A percentile compares a stretch with the other conserved stretches of the same genome.
These are phyloP conservation scores for Orbicella faveolata DNA, from an alignment of 64 coral and sea anemone genomes.

Conservation along the genomic window DNA sequence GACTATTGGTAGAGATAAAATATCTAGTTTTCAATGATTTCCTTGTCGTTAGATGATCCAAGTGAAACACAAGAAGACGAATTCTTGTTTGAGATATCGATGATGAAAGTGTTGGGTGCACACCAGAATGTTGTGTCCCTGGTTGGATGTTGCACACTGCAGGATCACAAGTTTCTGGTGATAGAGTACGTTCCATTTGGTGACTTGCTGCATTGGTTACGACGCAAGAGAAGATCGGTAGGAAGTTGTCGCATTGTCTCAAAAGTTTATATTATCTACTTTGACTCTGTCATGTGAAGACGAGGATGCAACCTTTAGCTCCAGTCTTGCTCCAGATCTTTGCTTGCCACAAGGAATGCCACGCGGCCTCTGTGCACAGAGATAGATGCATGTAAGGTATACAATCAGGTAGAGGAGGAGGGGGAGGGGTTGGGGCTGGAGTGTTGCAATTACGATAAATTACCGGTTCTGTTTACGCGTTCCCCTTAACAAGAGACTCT, in stretches of 20 bases:
- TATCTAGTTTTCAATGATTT: not conserved
- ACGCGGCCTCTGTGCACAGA: no score
- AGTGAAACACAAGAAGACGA: not conserved
- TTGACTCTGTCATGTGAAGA: not conserved
- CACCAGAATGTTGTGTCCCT: conserved; percentile 8
- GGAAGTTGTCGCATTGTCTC: not conserved
- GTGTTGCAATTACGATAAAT: no score
- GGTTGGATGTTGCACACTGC: not conserved
- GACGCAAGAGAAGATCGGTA: not conserved
- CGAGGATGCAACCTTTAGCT: no score
- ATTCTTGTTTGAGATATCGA: not conserved
- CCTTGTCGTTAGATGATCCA: not conserved
- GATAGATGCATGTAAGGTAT: no score
- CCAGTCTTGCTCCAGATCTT: no score
- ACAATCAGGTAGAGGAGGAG: no score
- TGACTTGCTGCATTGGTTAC: conserved; percentile 4
- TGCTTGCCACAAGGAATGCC: no score
- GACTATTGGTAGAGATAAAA: no score
- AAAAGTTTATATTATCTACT: not conserved
- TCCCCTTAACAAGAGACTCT: no score
- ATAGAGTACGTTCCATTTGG: conserved; percentile 8
- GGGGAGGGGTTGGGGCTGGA: no score
- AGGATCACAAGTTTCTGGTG: not conserved
- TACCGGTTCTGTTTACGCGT: not conserved
- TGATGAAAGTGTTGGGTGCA: conserved; percentile 6